Evolutionary conservation across 1,140 invertebrate species (phyloP), one percentile per base, ranked within the genome.

Genomic region (Dinothrombium tinctorium): DNA sequence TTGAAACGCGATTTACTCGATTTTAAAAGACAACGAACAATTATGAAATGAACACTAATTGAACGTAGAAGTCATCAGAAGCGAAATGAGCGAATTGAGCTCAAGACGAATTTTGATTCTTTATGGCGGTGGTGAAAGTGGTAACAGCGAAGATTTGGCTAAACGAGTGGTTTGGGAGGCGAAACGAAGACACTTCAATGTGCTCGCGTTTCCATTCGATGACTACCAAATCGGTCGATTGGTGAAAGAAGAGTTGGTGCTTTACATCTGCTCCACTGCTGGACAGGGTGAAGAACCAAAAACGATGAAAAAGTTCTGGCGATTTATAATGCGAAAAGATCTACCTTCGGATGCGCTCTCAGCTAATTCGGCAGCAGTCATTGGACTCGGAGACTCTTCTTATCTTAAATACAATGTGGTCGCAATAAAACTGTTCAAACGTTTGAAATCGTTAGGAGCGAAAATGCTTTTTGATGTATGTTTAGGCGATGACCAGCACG

Each of bases 311-410:
- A 68, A 60, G 35, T 90, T 89, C 58, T 98, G 90, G 87, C 74
- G 69, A 53, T 78, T 81, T 60, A 57, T 98, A 9, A 56, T 92
- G 33, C 63, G 77, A 33, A 79, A 74, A 57, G 79, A 67, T 56
- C 59, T 90, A 11, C 74, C 80, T 0, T 11, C 48, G 0, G 66
- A 74, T 52, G 76, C 58, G 14, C 46, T 69, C 12, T 28, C 20
- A 14, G 64, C 66, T 45, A 19, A 87, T 17, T 68, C 69, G 44
- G 74, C 69, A 62, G 76, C 70, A 23, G 74, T 92, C 7, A 56
- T 96, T n/a, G 90, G 83, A 6, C 62, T 98, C 1, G 92, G 90
- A 0, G 90, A 98, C 61, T 95, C 87, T 3, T 87, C 83, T 5
- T 98, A 95, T 63, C 61, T 70, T 22, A 90, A 94, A 61, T 98